Conservation (phyloP, 2,888 invertebrate species). For the Zhuqinia jingwanae region DNA sequence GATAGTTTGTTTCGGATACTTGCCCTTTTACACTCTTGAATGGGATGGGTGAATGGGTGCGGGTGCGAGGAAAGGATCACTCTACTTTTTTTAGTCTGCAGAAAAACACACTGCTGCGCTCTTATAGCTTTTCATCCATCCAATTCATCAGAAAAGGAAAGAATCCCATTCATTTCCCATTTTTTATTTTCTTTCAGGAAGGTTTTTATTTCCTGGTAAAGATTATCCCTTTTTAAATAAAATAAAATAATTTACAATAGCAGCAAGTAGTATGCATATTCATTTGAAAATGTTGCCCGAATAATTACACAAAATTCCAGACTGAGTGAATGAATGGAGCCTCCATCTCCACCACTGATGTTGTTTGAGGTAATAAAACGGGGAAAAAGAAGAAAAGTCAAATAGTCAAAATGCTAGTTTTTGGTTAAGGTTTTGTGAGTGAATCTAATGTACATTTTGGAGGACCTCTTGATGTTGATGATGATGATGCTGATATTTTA, state of each 20-base stretch:
- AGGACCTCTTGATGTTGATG: no score
- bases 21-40: slow-evolving; percentile 52
- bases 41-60: slow-evolving; percentile 30
- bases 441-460: slow-evolving; percentile 3
- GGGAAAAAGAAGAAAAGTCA: not conserved
- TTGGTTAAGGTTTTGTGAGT: not conserved
- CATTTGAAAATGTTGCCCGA: slow-evolving; percentile 45
- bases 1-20: slow-evolving; percentile 64
- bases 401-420: slow-evolving; percentile 28
- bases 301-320: slow-evolving; percentile 9
- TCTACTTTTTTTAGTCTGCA: no score
- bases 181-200: not conserved
- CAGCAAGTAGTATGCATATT: no score
- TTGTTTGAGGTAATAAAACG: slow-evolving; percentile 42
- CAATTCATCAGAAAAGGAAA: not conserved
- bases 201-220: not conserved
- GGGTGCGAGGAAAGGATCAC: not conserved
- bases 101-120: not conserved
- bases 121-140: slow-evolving; percentile 14
- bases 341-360: not conserved
- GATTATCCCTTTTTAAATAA: not conserved
- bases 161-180: slow-evolving; percentile 39
- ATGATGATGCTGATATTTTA: slow-evolving; percentile 55
- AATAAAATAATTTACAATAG: slow-evolving; percentile 42
- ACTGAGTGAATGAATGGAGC: slow-evolving; percentile 2